Evolutionary conservation across 2,113 vertebrate species (phyloP), one percentile per base, ranked within the genome.

Genomic region (Smithornis capensis): DNA sequence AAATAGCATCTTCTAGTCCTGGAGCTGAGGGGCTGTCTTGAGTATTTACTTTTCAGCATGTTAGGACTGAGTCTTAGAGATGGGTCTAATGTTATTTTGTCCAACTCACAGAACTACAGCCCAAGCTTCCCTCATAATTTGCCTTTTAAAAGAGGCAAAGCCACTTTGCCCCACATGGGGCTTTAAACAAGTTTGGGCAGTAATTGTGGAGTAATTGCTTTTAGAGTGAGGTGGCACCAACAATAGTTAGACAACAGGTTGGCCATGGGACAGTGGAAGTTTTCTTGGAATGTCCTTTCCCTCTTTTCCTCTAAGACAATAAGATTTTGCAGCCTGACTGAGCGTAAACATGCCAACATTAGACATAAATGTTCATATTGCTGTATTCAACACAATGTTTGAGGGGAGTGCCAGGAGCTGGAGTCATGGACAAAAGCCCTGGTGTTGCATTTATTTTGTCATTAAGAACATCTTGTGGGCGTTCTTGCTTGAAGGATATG

Each of bases 191-290:
- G 7, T 56, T 19, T 38, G 3, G 5, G 7, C 19, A 14, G 18
- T 53, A 82, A 14, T 0, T 27, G 6, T 15, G 35, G 10, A 45
- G 45, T 47, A 47, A 47, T 62, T 59, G 10, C 35, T 76, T 82
- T 52, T 7, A 19, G 64, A 45, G 12, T 37, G 29, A 68, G 44
- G 68, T 10, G 37, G 5, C 28, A 55, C 27, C 45, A 55, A 7
- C 67, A 19, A 3, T 11, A 35, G 14, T 12, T 50, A 71, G 63
- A 47, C 14, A 44, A 37, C 50, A 29, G 28, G 10, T 6, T 47
- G 18, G 15, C 23, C 65, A 27, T 0, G 0, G 23, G 8, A 27
- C 3, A 14, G 24, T 1, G 18, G n/a, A 40, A 28, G 6, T 7
- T 37, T 38, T 52, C 28, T 70, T 23, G 42, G 10, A 27, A 89